phyloP scores from a whole-genome alignment of 2,888 invertebrate species.

The Andrena fulva region DNA sequence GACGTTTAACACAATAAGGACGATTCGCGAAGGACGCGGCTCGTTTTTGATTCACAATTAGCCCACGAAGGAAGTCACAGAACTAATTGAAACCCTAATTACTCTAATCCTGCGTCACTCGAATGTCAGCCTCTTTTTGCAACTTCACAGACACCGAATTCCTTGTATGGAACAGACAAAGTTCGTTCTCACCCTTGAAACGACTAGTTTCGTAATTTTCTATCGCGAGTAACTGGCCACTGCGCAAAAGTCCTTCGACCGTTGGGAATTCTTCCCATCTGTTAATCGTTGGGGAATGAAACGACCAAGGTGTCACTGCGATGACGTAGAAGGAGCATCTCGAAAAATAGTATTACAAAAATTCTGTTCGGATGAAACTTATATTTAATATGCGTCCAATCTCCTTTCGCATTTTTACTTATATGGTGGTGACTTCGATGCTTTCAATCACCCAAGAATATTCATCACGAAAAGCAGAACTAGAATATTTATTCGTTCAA shows the following conservation, averaged over 20 bases:
- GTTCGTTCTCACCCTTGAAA: conserved; percentile 64
- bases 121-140: background rate
- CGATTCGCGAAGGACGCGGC: background rate
- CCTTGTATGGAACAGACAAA: conserved; percentile 33
- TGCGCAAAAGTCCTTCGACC: conserved; percentile 54
- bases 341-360: background rate
- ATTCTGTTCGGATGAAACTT: background rate
- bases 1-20: background rate
- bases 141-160: conserved; percentile 12
- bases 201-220: conserved; percentile 55
- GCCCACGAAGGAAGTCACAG: background rate
- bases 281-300: conserved; percentile 39
- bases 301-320: conserved; percentile 27
- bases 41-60: conserved; percentile 18
- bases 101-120: conserved; percentile 6
- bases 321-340: conserved; percentile 1
- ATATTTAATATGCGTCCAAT: conserved; percentile 3
- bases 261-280: conserved; percentile 49
- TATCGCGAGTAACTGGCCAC: conserved; percentile 47
- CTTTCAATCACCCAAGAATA: too few species aligned
- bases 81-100: conserved; percentile 1
- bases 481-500: too few species aligned
- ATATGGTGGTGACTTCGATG: too few species aligned
- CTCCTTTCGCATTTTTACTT: background rate
- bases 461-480: too few species aligned